These are phyloP conservation scores for Synergus japonicus DNA, from an alignment of 2,888 invertebrate genomes.

Conservation along the genomic window DNA sequence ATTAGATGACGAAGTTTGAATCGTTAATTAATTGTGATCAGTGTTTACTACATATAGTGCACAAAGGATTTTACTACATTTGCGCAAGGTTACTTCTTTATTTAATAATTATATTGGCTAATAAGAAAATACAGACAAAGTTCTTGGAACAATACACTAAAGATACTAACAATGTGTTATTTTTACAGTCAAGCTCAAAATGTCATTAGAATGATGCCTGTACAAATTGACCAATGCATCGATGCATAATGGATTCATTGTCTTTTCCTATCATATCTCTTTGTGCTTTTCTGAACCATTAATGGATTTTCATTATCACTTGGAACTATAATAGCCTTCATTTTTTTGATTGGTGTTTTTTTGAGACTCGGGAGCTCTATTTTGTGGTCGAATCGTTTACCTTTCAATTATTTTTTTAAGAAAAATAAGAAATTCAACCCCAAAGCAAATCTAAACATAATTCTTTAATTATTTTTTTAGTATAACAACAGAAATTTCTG, in stretches of 20 bases:
- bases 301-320: neutral
- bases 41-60: constrained; percentile 13
- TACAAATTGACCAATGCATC: neutral
- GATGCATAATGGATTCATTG: constrained; percentile 31
- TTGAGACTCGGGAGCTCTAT: no score
- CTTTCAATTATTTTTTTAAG: no score
- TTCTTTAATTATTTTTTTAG: no score
- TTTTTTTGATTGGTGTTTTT: no score
- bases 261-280: constrained; percentile 33
- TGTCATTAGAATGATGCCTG: constrained; percentile 26
- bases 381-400: no score
- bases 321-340: neutral
- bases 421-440: no score
- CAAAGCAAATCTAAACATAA: no score
- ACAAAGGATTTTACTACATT: constrained; percentile 35
- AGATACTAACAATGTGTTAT: neutral
- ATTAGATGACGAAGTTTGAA: constrained; percentile 12
- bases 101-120: constrained; percentile 22
- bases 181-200: constrained; percentile 26
- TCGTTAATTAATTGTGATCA: constrained; percentile 4
- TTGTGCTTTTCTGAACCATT: constrained; percentile 5
- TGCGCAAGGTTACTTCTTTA: constrained; percentile 12
- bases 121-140: neutral
- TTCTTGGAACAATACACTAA: constrained; percentile 23
- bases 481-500: no score